Conservation (phyloP, 30 jellyfish, hydroid and myxozoan genomes). For the Aurelia aurita complex sp. Pacific region DNA sequence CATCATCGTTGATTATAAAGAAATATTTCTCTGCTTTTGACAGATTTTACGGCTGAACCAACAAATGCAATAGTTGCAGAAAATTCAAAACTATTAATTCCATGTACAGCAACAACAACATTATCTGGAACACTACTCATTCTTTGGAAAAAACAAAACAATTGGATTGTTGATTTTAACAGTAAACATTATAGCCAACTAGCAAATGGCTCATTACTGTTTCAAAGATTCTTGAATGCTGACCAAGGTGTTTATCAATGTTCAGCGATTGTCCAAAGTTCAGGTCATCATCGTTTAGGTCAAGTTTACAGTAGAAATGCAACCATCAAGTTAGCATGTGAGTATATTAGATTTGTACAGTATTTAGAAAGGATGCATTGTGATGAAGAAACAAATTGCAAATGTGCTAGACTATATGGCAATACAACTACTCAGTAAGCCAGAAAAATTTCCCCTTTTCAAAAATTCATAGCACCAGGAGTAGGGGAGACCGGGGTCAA, state of each 20-base stretch:
- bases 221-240: conserved; percentile 39
- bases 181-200: conserved; percentile 64
- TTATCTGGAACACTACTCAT: conserved; percentile 39
- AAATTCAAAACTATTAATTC: conserved; percentile 38
- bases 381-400: no score
- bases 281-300: conserved; percentile 33
- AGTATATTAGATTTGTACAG: conserved; percentile 10
- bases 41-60: conserved; percentile 50
- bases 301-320: conserved; percentile 73
- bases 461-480: no score
- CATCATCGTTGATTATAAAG: background rate
- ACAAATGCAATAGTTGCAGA: conserved; percentile 30
- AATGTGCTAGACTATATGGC: no score
- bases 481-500: no score
- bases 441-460: no score
- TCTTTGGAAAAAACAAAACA: conserved; percentile 63
- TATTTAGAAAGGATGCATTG: background rate
- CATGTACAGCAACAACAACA: conserved; percentile 69
- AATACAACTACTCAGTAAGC: no score
- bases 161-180: conserved; percentile 62
- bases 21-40: no score
- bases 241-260: conserved; percentile 83
- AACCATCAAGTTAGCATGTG: conserved; percentile 65
- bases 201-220: conserved; percentile 58
- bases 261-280: conserved; percentile 50